A percentile compares a stretch with the other conserved stretches of the same genome.
These are phyloP conservation scores for Tolmerus cingulatus DNA, from an alignment of 2,888 invertebrate genomes.

Conservation along the genomic window DNA sequence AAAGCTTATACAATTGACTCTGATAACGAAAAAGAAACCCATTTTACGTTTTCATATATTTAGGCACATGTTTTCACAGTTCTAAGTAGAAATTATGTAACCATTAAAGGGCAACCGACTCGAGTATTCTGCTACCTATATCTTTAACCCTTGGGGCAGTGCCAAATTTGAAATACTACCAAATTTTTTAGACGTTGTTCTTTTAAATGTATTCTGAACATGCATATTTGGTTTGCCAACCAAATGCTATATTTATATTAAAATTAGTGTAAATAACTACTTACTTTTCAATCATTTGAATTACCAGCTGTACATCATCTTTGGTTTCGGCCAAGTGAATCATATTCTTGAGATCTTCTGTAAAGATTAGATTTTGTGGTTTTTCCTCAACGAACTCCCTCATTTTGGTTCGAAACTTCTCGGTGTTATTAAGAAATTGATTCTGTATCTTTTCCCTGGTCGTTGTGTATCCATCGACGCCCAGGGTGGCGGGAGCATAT, in stretches of 20 bases:
- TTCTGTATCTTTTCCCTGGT: constrained; percentile 66
- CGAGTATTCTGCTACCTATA: too few relatives aligned
- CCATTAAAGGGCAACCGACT: too few relatives aligned
- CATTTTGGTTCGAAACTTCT: constrained; percentile 78
- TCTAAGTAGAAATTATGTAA: too few relatives aligned
- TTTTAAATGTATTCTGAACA: too few relatives aligned
- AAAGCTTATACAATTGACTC: too few relatives aligned
- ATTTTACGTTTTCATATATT: too few relatives aligned
- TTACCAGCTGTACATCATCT: constrained; percentile 70
- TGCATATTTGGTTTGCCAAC: not conserved
- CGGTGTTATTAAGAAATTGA: constrained; percentile 70
- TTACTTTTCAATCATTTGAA: constrained; percentile 76
- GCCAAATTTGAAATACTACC: too few relatives aligned
- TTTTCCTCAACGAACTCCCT: constrained; percentile 67
- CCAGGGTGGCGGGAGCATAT: constrained; percentile 60
- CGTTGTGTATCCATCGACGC: constrained; percentile 69
- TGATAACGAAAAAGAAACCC: too few relatives aligned
- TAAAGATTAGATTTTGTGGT: constrained; percentile 74
- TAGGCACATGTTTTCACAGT: too few relatives aligned
- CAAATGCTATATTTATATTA: not conserved
- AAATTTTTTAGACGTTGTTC: too few relatives aligned
- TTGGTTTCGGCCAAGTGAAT: constrained; percentile 72
- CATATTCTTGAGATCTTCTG: constrained; percentile 86
- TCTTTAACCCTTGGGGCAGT: too few relatives aligned
- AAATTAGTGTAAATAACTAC: constrained; percentile 44